Conservation (phyloP, 2,888 invertebrate species). For the Nemapogon koenigi region DNA sequence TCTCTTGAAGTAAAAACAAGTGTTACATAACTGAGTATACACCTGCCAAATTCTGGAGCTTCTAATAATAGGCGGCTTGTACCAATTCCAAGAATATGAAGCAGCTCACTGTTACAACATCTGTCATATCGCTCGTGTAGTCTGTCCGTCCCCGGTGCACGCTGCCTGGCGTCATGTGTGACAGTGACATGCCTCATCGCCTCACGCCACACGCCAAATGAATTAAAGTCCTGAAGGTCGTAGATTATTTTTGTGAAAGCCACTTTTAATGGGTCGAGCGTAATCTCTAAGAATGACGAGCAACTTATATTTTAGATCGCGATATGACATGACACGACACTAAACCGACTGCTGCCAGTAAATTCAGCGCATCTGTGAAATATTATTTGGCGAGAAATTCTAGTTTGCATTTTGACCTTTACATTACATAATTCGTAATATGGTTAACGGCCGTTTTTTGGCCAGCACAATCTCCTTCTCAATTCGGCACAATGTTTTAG, state of each 20-base stretch:
- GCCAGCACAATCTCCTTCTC: no score
- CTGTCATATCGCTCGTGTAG: conserved; percentile 11
- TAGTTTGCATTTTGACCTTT: no score
- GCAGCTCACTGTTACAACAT: conserved; percentile 8
- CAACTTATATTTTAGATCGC: background rate
- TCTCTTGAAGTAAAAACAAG: conserved; percentile 7
- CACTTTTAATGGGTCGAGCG: conserved; percentile 5
- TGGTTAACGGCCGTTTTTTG: no score
- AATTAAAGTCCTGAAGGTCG: conserved; percentile 30
- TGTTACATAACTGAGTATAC: conserved; percentile 12
- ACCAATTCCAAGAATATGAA: conserved; percentile 12
- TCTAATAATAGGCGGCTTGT: conserved; percentile 10
- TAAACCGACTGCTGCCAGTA: no score
- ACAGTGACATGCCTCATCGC: conserved; percentile 8
- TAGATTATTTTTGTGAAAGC: conserved; percentile 9
- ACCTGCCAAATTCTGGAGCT: conserved; percentile 17
- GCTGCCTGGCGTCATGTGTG: conserved; percentile 4
- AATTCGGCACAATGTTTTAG: no score
- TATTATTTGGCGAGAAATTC: no score
- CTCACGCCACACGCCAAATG: conserved; percentile 29
- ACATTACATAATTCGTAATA: no score
- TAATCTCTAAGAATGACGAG: conserved; percentile 4
- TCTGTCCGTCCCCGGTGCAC: no score
- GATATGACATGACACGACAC: no score
- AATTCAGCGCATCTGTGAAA: no score